Evolutionary conservation across 2,888 invertebrate species (phyloP), one percentile per base, ranked within the genome.

Genomic region (Tetragnatha montana): DNA sequence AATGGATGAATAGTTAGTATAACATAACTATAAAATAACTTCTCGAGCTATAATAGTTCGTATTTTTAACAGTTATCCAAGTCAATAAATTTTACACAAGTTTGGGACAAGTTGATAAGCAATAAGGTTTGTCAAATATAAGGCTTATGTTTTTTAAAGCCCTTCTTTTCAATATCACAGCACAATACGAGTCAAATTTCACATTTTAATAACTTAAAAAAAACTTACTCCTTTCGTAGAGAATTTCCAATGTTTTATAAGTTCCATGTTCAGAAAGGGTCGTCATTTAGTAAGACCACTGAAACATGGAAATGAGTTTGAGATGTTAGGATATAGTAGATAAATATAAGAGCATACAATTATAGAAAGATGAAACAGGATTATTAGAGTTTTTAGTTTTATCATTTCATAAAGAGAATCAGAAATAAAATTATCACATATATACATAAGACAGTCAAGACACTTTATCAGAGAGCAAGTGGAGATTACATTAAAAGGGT

Each of bases 231-330:
- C 83, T 76, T 83, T 83, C 12, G 75, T 49, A n/a, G 83, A 83
- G 76, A 83, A 83, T 83, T 83, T 83, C 83, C 83, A 83, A 75
- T 83, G 83, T 83, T 83, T 83, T 83, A 83, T 75, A 75, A 83
- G 83, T 75, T 83, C 83, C 83, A 83, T 83, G 49, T 68, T 75
- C 83, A 69, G 69, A 75, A 75, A 76, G n/a, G 76, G 68, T 51
- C 83, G 69, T 83, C 83, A 83, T 83, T 83, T 74, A 82, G 82
- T 74, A 51, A 82, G 83, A 75, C 76, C 83, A 69, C 83, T 83
- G 83, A 83, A 83, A 83, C 35, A 83, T 71, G 82, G 74, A 60
- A 76, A 83, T 75, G 75, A 70, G n/a, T 83, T 82, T 82, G 50
- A 71, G 49, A 35, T 35, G 35, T 35, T 35, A 35, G 4, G 35